Evolutionary conservation across 2,888 invertebrate species (phyloP).

Genomic region (Eubasilissa splendida): DNA sequence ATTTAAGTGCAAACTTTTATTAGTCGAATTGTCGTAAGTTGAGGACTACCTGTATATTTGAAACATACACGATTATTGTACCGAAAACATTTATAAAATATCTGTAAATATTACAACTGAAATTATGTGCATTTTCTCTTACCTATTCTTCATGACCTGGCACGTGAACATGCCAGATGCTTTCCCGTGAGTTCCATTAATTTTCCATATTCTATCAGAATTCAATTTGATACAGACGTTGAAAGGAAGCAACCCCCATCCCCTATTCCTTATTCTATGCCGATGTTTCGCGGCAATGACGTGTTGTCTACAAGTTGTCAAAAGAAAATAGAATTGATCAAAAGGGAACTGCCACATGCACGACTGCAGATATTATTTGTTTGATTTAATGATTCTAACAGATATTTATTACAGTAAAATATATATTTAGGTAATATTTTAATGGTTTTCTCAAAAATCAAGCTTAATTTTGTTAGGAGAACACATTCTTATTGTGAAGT

Average conservation of each 20-base stretch:
- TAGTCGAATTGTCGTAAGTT: too few relatives aligned
- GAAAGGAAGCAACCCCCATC: slow-evolving; percentile 17
- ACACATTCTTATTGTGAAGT: too few relatives aligned
- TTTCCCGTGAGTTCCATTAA: slow-evolving; percentile 45
- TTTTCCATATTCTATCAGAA: slow-evolving; percentile 46
- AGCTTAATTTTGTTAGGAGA: too few relatives aligned
- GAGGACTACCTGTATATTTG: too few relatives aligned
- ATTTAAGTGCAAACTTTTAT: too few relatives aligned
- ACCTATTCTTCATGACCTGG: slow-evolving; percentile 6
- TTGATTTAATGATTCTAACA: too few relatives aligned
- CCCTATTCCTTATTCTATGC: not conserved
- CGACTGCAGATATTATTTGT: too few relatives aligned
- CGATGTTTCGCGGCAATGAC: slow-evolving; percentile 11
- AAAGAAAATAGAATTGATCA: slow-evolving; percentile 15
- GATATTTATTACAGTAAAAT: too few relatives aligned
- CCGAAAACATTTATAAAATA: too few relatives aligned
- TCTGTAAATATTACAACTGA: not conserved
- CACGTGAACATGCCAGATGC: slow-evolving; percentile 28
- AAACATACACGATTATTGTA: too few relatives aligned
- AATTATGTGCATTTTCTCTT: not conserved
- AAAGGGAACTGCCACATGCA: not conserved
- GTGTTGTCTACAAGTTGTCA: slow-evolving; percentile 16
- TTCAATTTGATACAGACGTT: slow-evolving; percentile 51
- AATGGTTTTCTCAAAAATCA: too few relatives aligned
- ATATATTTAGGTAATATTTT: too few relatives aligned